Evolutionary conservation across 2,888 invertebrate species (phyloP), one percentile per base, ranked within the genome.

Genomic region (Oxystoma pomonae): DNA sequence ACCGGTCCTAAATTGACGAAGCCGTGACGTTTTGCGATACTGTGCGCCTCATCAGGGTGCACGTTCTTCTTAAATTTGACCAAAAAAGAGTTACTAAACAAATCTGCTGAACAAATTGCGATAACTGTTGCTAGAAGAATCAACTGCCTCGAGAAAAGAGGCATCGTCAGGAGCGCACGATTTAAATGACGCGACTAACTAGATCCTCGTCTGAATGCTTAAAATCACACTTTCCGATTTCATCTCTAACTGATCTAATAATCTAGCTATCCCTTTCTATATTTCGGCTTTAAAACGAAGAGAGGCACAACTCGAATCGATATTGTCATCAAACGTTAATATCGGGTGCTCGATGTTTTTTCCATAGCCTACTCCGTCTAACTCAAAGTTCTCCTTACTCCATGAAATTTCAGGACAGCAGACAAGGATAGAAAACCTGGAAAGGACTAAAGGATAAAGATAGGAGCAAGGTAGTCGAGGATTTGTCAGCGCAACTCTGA

Each of bases 41-140:
- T 81, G 77, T 90, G 89, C 59, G 95, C 98, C 75, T 90, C 85
- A 18, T 88, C 85, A 72, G 86, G 87, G 64, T 88, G 89, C 65
- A 92, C 88, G 67, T 91, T 89, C 71, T 91, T 85, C 77, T 88
- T 89, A 82, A 97, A 90, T 73, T 90, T 87, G 74, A 98, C 97
- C 79, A 95, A 86, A 85, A 98, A 98, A 62, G 94, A 91, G 82
- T 97, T 98, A 79, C 97, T 98, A 84, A 96, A 95, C 74, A 98
- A 89, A 60, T 71, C 73, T 58, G 73, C 72, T 66, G 68, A 68
- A 69, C 69, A 68, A 61, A 70, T 67, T 68, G 72, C 68, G 71
- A 69, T 69, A 66, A 71, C 67, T 70, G 71, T 70, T 62, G 73
- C 63, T 64, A 72, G 68, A 61, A 76, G 70, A 64, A 73, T 62